These are phyloP conservation scores for Brachylomia viminalis DNA, from an alignment of 2,888 invertebrate species.

Conservation along the genomic window DNA sequence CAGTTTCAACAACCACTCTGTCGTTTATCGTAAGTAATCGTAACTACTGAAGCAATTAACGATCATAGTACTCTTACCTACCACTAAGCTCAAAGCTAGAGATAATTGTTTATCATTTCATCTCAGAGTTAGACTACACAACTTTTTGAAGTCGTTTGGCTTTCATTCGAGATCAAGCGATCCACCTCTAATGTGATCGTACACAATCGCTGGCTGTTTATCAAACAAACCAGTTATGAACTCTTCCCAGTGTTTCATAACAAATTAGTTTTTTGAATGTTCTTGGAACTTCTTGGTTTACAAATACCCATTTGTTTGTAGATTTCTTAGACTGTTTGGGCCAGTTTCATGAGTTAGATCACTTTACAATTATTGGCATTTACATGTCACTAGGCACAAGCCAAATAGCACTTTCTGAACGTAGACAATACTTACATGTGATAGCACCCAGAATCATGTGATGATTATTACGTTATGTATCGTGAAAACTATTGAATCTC, in stretches of 20 bases:
- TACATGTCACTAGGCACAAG: not conserved
- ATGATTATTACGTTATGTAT: not conserved
- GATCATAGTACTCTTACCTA: conserved; percentile 14
- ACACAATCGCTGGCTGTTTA: conserved; percentile 70
- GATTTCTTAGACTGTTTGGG: not conserved
- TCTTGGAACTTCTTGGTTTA: conserved; percentile 69
- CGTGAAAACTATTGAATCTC: not conserved
- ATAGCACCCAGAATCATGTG: not conserved
- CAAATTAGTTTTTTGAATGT: conserved; percentile 73
- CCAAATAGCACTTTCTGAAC: not conserved
- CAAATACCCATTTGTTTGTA: conserved; percentile 32
- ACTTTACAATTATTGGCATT: not conserved
- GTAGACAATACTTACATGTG: not conserved
- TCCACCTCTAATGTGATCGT: conserved; percentile 48
- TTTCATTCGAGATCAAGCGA: conserved; percentile 47
- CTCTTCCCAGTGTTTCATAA: conserved; percentile 81
- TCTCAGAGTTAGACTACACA: conserved; percentile 53
- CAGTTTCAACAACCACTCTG: conserved; percentile 1
- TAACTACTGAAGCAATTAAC: conserved; percentile 40
- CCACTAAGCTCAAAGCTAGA: conserved; percentile 34
- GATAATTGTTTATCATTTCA: conserved; percentile 49
- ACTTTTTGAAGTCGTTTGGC: conserved; percentile 51
- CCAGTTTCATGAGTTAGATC: not conserved
- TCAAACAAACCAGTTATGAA: conserved; percentile 77
- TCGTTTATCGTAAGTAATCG: conserved; percentile 24